A percentile compares a stretch with the other conserved stretches of the same genome.
Evolutionary conservation across 2,797 vertebrate species (phyloP).

Genomic region (Ibycter americanus): DNA sequence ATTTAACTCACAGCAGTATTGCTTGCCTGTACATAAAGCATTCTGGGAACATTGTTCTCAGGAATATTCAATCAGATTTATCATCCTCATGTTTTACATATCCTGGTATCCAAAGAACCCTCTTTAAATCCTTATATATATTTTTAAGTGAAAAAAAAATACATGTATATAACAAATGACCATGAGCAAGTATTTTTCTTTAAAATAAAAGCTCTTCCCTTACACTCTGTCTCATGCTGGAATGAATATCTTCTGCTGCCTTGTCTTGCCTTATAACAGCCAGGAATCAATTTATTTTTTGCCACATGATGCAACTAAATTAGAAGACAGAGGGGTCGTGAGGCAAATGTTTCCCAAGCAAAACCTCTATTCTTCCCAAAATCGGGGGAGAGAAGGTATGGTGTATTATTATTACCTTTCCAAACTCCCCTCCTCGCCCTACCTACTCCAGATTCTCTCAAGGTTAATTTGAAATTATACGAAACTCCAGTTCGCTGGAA

Average conservation of each 20-base stretch:
- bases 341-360: constrained; percentile 57
- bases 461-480: not conserved
- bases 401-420: not conserved
- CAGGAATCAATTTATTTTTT: constrained; percentile 68
- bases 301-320: constrained; percentile 39
- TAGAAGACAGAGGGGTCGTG: constrained; percentile 53
- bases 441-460: not conserved
- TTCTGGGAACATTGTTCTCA: not conserved
- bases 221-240: constrained; percentile 25
- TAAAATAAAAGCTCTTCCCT: constrained; percentile 46
- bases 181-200: not conserved
- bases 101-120: not conserved
- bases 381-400: not conserved
- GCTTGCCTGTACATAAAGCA: not conserved
- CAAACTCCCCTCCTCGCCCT: not conserved
- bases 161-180: not conserved
- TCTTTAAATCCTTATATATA: constrained; percentile 4
- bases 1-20: not conserved
- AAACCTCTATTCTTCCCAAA: not conserved
- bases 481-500: not conserved
- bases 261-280: constrained; percentile 65
- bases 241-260: constrained; percentile 59
- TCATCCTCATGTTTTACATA: not conserved
- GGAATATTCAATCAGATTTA: not conserved
- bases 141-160: not conserved